phyloP scores from a whole-genome alignment of 2,888 invertebrate species.

The Drosophila cracens region DNA sequence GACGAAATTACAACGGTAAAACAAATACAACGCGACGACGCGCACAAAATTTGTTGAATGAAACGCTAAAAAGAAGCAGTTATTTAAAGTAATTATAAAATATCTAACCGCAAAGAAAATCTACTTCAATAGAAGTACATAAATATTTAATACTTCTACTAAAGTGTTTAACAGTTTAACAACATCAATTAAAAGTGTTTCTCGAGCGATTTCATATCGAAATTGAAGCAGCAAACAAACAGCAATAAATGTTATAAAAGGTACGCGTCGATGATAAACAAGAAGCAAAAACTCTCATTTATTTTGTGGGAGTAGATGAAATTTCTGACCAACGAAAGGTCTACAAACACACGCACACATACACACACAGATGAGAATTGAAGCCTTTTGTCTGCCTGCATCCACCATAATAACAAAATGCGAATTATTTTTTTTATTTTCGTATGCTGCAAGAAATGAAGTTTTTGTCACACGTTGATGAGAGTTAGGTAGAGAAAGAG shows the following conservation, averaged over 20 bases:
- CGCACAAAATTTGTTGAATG: constrained; percentile 64
- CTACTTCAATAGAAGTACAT: constrained; percentile 9
- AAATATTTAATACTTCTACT: constrained; percentile 57
- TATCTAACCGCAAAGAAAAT: constrained; percentile 30
- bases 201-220: constrained; percentile 48
- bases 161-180: constrained; percentile 74
- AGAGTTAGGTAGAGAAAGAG: constrained; percentile 20
- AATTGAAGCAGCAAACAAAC: constrained; percentile 41
- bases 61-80: constrained; percentile 43
- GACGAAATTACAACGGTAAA: constrained; percentile 61
- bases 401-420: constrained; percentile 37
- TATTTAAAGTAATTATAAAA: constrained; percentile 18
- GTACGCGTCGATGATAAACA: constrained; percentile 27
- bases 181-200: constrained; percentile 62
- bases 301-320: constrained; percentile 6
- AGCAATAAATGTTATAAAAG: constrained; percentile 43
- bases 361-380: constrained; percentile 13
- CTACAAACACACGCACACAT: constrained; percentile 31
- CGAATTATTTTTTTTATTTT: constrained; percentile 17
- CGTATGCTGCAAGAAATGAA: constrained; percentile 45
- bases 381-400: constrained; percentile 42
- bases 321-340: constrained; percentile 37
- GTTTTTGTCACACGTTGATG: constrained; percentile 42
- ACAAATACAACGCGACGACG: constrained; percentile 58
- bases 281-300: constrained; percentile 26